Conservation (phyloP, 1,140 invertebrate species). For the Andrena cerasifolii region DNA sequence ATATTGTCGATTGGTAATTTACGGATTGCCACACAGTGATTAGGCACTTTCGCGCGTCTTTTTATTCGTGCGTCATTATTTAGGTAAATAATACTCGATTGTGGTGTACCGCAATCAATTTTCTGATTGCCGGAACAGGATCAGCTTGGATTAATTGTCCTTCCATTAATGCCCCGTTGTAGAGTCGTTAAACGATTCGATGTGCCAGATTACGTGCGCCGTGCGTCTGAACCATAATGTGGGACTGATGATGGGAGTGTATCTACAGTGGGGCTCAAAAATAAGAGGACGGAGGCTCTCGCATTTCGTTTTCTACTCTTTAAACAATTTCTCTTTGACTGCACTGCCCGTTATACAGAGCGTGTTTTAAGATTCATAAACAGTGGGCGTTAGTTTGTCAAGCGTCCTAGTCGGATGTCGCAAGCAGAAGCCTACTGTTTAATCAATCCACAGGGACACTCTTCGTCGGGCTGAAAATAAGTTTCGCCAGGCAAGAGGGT, state of each 20-base stretch:
- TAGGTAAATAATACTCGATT: too few species aligned
- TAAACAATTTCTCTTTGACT: neutral
- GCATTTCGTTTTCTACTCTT: neutral
- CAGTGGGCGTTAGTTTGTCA: neutral
- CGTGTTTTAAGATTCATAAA: too few species aligned
- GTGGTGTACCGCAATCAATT: too few species aligned
- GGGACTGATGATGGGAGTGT: constrained; percentile 17
- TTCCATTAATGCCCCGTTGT: constrained; percentile 13
- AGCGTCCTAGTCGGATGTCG: too few species aligned
- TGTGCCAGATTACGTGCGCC: constrained; percentile 15
- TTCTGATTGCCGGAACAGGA: too few species aligned
- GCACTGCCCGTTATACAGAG: neutral
- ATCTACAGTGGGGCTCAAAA: constrained; percentile 26
- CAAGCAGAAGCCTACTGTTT: too few species aligned
- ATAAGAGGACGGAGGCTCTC: neutral
- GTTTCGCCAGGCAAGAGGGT: too few species aligned
- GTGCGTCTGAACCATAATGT: constrained; percentile 5
- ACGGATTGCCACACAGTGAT: too few species aligned
- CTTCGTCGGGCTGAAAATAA: neutral
- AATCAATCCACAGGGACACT: too few species aligned
- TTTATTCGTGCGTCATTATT: too few species aligned
- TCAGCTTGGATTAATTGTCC: neutral
- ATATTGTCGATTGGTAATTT: too few species aligned
- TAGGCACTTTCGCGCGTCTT: too few species aligned
- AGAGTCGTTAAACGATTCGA: constrained; percentile 17